phyloP scores from a whole-genome alignment of 2,888 invertebrate species.

The Drosophila koepferae region DNA sequence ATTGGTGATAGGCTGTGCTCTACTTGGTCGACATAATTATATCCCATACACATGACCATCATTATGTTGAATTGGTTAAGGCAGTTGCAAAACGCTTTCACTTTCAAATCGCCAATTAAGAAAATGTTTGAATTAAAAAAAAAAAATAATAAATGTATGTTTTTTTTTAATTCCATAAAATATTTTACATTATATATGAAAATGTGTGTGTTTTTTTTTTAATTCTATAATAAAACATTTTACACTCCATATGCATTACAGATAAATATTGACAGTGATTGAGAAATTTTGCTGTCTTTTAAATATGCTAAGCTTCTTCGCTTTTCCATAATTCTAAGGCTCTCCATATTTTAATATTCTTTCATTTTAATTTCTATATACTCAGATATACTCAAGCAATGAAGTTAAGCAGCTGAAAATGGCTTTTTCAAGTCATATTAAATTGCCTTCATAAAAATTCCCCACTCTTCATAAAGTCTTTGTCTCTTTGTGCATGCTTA shows the following conservation, averaged over 20 bases:
- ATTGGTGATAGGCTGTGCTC: slow-evolving; percentile 37
- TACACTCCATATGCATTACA: background rate
- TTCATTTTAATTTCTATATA: background rate
- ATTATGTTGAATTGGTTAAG: slow-evolving; percentile 5
- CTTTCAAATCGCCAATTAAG: slow-evolving; percentile 3
- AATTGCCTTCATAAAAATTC: background rate
- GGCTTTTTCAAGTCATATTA: background rate
- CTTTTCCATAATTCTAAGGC: background rate
- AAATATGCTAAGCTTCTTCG: background rate
- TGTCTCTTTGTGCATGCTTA: too few relatives aligned
- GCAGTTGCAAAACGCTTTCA: slow-evolving; percentile 24
- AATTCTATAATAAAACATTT: too few relatives aligned
- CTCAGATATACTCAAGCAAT: background rate
- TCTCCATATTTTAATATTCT: background rate
- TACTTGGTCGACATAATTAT: slow-evolving; percentile 51
- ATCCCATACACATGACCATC: slow-evolving; percentile 22
- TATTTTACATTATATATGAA: background rate
- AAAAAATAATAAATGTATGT: background rate
- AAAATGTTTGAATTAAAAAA: too few relatives aligned
- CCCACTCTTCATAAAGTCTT: background rate
- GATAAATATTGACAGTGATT: background rate
- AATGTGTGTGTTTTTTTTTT: too few relatives aligned
- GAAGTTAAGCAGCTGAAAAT: background rate
- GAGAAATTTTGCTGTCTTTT: background rate
- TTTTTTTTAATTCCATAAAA: background rate